Evolutionary conservation across 2,113 vertebrate species (phyloP).

Genomic region (Chamaetylas fuelleborni): DNA sequence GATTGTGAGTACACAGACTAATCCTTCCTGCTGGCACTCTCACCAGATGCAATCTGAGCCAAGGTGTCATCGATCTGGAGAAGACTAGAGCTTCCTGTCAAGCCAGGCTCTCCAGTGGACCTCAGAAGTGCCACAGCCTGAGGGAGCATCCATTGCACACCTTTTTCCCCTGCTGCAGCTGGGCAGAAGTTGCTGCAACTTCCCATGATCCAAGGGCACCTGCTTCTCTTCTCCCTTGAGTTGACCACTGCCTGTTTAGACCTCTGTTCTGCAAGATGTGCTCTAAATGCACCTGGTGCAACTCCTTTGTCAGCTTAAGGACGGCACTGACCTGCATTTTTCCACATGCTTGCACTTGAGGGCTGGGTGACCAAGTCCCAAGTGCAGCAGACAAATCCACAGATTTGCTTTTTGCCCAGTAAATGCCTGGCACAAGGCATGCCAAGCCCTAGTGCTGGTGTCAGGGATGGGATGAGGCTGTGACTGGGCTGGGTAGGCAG

Average conservation of each 20-base stretch:
- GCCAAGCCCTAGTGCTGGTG: background rate
- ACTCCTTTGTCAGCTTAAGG: background rate
- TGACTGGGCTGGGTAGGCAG: background rate
- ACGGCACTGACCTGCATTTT: background rate
- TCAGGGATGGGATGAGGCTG: background rate
- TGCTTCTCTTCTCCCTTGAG: background rate
- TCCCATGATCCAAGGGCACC: background rate
- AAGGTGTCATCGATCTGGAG: background rate
- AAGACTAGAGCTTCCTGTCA: background rate
- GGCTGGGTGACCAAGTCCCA: background rate
- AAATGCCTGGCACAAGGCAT: background rate
- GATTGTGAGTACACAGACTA: fast-evolving
- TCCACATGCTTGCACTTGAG: fast-evolving
- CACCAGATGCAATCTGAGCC: background rate
- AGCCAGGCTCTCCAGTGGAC: background rate
- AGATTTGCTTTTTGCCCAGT: background rate
- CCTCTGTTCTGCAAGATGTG: background rate
- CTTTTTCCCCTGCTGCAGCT: background rate
- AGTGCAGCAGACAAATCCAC: background rate
- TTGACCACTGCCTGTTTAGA: background rate
- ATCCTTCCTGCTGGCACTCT: background rate
- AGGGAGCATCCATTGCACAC: background rate
- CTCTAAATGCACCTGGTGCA: background rate
- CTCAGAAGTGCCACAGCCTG: background rate
- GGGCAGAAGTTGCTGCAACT: background rate